Evolutionary conservation across 1,140 invertebrate species (phyloP).

Genomic region (Drosophila simulans): DNA sequence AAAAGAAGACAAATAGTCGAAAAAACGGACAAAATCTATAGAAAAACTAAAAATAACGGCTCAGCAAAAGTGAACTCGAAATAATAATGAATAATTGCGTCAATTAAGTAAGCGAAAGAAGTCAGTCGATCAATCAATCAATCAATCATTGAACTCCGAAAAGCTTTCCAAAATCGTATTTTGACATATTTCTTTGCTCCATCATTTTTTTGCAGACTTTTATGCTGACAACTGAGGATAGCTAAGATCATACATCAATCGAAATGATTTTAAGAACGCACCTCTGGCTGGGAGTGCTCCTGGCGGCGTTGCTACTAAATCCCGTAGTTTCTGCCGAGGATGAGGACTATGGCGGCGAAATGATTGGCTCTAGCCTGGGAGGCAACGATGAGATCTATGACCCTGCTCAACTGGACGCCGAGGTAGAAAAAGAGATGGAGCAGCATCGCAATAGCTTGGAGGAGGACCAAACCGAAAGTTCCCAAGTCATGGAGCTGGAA

Average conservation of each 20-base stretch:
- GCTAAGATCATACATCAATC: conserved; percentile 2
- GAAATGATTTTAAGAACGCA: conserved; percentile 66
- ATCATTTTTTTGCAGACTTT: conserved; percentile 50
- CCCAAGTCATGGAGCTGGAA: conserved; percentile 19
- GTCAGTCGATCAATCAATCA: conserved; percentile 43
- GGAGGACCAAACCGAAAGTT: conserved; percentile 31
- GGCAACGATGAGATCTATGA: conserved; percentile 70
- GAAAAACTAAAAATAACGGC: conserved; percentile 43
- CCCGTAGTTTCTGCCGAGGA: conserved; percentile 32
- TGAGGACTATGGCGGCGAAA: conserved; percentile 42
- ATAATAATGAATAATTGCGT: conserved; percentile 72
- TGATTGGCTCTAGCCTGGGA: conserved; percentile 6
- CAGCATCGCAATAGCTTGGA: conserved; percentile 60
- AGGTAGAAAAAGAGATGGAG: conserved; percentile 43
- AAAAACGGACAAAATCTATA: conserved; percentile 31
- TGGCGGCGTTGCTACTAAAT: conserved; percentile 31
- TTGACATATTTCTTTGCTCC: conserved; percentile 14
- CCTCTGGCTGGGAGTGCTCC: conserved; percentile 42
- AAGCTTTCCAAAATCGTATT: conserved; percentile 56
- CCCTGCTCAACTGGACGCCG: conserved; percentile 53
- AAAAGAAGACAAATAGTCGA: conserved; percentile 41
- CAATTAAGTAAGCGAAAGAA: conserved; percentile 60
- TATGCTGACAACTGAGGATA: conserved; percentile 20
- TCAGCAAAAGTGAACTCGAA: conserved; percentile 53
- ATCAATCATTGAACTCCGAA: conserved; percentile 56